These are phyloP conservation scores for Lithobates sylvaticus DNA, from an alignment of 2,797 vertebrate species.

Conservation along the genomic window DNA sequence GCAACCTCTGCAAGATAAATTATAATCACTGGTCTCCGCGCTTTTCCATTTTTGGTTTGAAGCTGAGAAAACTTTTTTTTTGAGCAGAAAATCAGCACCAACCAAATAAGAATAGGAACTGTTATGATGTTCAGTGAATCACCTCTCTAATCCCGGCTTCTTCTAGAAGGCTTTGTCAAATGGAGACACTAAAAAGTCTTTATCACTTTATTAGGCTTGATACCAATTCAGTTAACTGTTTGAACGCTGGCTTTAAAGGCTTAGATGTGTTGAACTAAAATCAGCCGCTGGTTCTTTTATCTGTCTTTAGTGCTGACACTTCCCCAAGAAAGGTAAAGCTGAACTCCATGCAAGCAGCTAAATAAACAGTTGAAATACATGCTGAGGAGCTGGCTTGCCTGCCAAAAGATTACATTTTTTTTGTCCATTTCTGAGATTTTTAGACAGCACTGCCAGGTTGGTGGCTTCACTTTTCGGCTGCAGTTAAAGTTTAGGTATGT, in stretches of 20 bases:
- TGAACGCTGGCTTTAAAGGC: neutral
- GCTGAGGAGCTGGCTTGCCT: neutral
- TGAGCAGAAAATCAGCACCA: slow-evolving; percentile 62
- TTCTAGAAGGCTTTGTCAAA: slow-evolving; percentile 17
- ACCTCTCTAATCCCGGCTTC: slow-evolving; percentile 17
- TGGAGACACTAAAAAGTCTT: neutral
- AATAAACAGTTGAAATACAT: neutral
- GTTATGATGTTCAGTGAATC: slow-evolving; percentile 40
- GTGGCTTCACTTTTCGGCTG: too few relatives aligned
- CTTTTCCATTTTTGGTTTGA: slow-evolving; percentile 69
- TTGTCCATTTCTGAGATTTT: too few relatives aligned
- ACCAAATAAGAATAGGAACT: slow-evolving; percentile 36
- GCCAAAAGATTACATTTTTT: too few relatives aligned
- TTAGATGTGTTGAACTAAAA: neutral
- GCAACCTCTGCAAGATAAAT: slow-evolving; percentile 64
- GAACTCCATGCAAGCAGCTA: neutral
- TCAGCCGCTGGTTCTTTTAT: too few relatives aligned
- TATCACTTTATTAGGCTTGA: slow-evolving; percentile 23
- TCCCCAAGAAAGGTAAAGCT: neutral
- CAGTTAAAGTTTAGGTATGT: too few relatives aligned
- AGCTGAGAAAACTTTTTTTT: slow-evolving; percentile 68
- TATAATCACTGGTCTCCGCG: slow-evolving; percentile 62
- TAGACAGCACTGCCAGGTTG: too few relatives aligned
- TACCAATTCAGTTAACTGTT: slow-evolving; percentile 6
- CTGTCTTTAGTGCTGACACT: too few relatives aligned